Evolutionary conservation across 2,797 vertebrate genomes (phyloP).

Genomic region (Acrossocheilus fasciatus): DNA sequence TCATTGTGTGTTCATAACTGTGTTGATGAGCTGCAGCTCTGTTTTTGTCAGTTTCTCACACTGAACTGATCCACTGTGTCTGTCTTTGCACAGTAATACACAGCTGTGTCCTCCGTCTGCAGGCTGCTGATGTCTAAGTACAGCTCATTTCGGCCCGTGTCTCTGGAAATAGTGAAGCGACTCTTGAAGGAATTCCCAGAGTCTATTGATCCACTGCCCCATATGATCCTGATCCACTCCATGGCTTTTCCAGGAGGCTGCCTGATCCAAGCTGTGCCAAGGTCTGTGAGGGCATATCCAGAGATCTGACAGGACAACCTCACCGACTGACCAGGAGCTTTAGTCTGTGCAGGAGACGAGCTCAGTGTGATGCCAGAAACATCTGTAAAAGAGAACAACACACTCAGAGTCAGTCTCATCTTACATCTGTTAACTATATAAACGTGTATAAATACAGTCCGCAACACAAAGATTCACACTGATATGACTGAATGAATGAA

Average conservation of each 20-base stretch:
- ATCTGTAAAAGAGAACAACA: constrained; percentile 42
- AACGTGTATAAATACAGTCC: too few relatives aligned
- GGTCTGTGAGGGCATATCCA: constrained; percentile 52
- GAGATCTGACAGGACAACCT: constrained; percentile 59
- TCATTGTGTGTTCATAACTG: background rate
- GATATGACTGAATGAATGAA: background rate
- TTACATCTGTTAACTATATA: too few relatives aligned
- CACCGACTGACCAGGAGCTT: constrained; percentile 46
- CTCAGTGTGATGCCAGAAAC: constrained; percentile 52
- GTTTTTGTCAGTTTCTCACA: constrained; percentile 48
- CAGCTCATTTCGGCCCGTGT: constrained; percentile 51
- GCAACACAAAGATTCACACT: background rate
- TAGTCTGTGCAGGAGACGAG: constrained; percentile 53
- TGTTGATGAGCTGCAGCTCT: background rate
- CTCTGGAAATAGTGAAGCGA: constrained; percentile 64
- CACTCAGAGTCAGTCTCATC: background rate
- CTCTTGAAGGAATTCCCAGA: constrained; percentile 43
- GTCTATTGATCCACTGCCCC: constrained; percentile 2
- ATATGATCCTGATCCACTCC: constrained; percentile 55
- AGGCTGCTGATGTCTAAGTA: constrained; percentile 66
- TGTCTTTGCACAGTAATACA: constrained; percentile 58
- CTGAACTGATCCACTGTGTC: constrained; percentile 49
- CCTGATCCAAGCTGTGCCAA: constrained; percentile 51
- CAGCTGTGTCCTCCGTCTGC: constrained; percentile 42
- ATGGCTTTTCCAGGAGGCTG: constrained; percentile 46